phyloP scores from a whole-genome alignment of 2,888 invertebrate species.

The Bombylius major region DNA sequence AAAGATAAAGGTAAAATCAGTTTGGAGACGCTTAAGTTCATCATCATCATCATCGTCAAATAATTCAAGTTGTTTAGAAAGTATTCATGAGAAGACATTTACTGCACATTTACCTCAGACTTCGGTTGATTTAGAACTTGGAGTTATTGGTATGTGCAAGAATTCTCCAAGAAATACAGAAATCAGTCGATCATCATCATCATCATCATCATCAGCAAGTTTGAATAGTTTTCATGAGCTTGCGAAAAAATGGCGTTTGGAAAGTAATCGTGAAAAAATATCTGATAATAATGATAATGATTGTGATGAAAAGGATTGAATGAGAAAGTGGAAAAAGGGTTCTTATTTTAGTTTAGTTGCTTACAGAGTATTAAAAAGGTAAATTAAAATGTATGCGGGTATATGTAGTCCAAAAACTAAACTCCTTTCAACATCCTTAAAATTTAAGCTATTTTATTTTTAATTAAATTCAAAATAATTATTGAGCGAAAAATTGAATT shows the following conservation, averaged over 20 bases:
- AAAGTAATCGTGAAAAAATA: slow-evolving; percentile 7
- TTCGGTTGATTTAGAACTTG: slow-evolving; percentile 8
- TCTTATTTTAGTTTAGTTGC: no score
- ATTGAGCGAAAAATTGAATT: no score
- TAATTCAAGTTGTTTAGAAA: slow-evolving; percentile 1
- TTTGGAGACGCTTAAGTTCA: slow-evolving; percentile 5
- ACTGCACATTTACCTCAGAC: slow-evolving; percentile 11
- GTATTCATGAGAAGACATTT: slow-evolving; percentile 5
- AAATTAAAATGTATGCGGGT: no score
- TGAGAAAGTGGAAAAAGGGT: no score
- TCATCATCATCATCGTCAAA: slow-evolving; percentile 6
- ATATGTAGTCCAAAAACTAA: no score
- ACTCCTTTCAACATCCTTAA: no score
- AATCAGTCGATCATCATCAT: not conserved
- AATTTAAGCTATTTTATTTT: no score
- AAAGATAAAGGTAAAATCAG: slow-evolving; percentile 1
- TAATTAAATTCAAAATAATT: no score
- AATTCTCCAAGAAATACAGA: not conserved
- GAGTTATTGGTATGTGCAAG: not conserved
- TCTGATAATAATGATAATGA: no score
- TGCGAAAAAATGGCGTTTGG: slow-evolving; percentile 7
- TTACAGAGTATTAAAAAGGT: no score
- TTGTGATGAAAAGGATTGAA: no score
- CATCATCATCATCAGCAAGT: not conserved
- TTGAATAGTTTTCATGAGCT: not conserved